Evolutionary conservation across 2,888 invertebrate genomes (phyloP), one percentile per base, ranked within the genome.

Genomic region (Drosophila demipolita): DNA sequence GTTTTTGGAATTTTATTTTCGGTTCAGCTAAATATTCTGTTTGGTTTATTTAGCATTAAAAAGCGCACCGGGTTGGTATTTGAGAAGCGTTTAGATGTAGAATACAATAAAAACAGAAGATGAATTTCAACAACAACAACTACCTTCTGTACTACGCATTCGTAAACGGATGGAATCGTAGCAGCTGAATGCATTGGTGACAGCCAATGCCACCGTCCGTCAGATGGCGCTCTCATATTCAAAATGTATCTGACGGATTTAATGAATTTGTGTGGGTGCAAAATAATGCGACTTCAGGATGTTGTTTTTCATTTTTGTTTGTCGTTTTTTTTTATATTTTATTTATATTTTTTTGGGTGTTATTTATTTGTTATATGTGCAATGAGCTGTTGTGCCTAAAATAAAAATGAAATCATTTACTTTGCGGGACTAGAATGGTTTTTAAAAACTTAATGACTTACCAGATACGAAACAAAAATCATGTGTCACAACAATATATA

Each of bases 341-440:
- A n/a, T n/a, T n/a, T n/a, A n/a, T n/a, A n/a, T n/a, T n/a, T n/a
- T 12, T 64, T 60, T 53, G 35, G 23, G 48, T 54, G 57, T 66
- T 71, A 42, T 65, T 53, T 62, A 49, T 70, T 65, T 69, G 50
- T 68, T 67, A 42, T 64, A 55, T 75, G 66, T 84, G 74, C 74
- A 77, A 77, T 84, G 85, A 87, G 62, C 74, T 73, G 83, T 73
- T 68, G 89, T 82, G 88, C 88, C 88, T 89, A 89, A 89, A 88
- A 88, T 90, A 88, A 90, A 89, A 90, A 90, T 88, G 83, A 88
- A 88, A 90, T 90, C 87, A 90, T 90, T 87, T 87, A 87, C 83
- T 90, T 74, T 68, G 50, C 66, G 72, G 68, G 74, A 80, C 76
- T 74, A 78, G 55, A 82, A 87, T 86, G 84, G 73, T 69, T 82